Evolutionary conservation across 2,888 invertebrate species (phyloP), one percentile per base, ranked within the genome.

Genomic region (Teleogryllus oceanicus): DNA sequence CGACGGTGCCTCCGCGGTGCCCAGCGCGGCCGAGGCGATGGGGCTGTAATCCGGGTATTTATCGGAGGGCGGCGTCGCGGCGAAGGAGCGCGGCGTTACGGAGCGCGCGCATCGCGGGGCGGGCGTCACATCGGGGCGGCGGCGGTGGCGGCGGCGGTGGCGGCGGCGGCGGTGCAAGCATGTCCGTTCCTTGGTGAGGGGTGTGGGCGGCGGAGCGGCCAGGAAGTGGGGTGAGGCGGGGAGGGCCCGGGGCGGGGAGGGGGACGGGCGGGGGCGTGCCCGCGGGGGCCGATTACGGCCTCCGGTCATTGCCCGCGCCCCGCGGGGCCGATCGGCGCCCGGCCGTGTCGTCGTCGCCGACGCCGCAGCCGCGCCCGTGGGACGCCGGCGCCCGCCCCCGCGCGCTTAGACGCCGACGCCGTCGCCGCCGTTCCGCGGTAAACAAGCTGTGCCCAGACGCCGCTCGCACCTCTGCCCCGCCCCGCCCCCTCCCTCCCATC

Each of bases 221-320:
- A 62, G 62, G 62, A 62, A 13, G 62, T 4, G 62, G 13, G 8
- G 4, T 62, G 13, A 11, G 62, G 62, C n/a, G 62, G 10, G 62
- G 62, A 12, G 62, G 16, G 13, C 13, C 13, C 1, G 62, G 62
- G 62, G 62, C 11, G 62, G 62, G 13, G n/a, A 62, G 11, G 62
- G 4, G 62, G 8, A 12, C 12, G 62, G 2, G 18, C 2, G 24
- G 37, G 37, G 37, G 37, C 37, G 62, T n/a, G 62, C 62, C 62
- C 62, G n/a, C 62, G 62, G 62, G 62, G 62, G 62, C 62, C 62
- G 62, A 62, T 62, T 62, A 62, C 62, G 62, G 62, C 62, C 62
- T 62, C 62, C 62, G 62, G 62, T 62, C 62, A 62, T 62, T 62
- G 62, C 62, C 62, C 62, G 62, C 62, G 62, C 62, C 62, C 62